A percentile compares a stretch with the other conserved stretches of the same genome.
These are phyloP conservation scores for Folsomia manolachei DNA, from an alignment of 2,888 invertebrate genomes.

Conservation along the genomic window DNA sequence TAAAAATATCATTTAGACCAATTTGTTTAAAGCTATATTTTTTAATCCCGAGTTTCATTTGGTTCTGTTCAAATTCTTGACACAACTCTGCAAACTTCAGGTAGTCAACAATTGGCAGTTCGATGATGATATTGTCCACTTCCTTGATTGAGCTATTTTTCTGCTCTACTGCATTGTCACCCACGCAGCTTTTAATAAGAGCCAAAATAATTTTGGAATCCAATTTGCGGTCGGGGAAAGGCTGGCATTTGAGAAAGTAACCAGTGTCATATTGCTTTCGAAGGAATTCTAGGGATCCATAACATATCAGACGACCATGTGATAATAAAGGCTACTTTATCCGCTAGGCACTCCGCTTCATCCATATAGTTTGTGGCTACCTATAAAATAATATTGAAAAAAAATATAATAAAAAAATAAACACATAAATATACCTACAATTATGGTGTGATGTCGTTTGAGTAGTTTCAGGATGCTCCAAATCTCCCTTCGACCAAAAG, in stretches of 20 bases:
- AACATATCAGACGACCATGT: slow-evolving; percentile 44
- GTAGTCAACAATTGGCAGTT: slow-evolving; percentile 27
- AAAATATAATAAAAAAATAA: too few relatives aligned
- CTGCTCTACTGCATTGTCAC: slow-evolving; percentile 9
- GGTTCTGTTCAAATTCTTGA: slow-evolving; percentile 36
- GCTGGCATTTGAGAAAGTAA: slow-evolving; percentile 32
- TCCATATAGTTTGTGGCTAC: slow-evolving; percentile 32
- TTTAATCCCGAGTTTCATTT: slow-evolving; percentile 23
- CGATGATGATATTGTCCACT: slow-evolving; percentile 27
- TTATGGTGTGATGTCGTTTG: slow-evolving; percentile 36
- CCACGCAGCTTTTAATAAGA: slow-evolving; percentile 15
- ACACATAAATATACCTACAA: too few relatives aligned
- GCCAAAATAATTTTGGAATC: slow-evolving; percentile 16
- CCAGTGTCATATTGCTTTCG: slow-evolving; percentile 41
- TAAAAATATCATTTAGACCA: slow-evolving; percentile 41
- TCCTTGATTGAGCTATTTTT: slow-evolving; percentile 22
- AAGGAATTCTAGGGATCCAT: slow-evolving; percentile 34
- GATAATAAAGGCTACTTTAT: slow-evolving; percentile 37
- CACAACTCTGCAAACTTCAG: slow-evolving; percentile 34
- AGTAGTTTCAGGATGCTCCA: slow-evolving; percentile 40
- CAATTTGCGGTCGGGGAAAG: slow-evolving; percentile 7
- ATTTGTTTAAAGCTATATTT: slow-evolving; percentile 35
- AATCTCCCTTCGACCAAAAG: slow-evolving; percentile 36
- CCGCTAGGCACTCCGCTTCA: slow-evolving; percentile 46
- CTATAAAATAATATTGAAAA: not conserved